These are phyloP conservation scores for Halocynthia aurantium DNA, from an alignment of 23 tunicate species.

Conservation along the genomic window DNA sequence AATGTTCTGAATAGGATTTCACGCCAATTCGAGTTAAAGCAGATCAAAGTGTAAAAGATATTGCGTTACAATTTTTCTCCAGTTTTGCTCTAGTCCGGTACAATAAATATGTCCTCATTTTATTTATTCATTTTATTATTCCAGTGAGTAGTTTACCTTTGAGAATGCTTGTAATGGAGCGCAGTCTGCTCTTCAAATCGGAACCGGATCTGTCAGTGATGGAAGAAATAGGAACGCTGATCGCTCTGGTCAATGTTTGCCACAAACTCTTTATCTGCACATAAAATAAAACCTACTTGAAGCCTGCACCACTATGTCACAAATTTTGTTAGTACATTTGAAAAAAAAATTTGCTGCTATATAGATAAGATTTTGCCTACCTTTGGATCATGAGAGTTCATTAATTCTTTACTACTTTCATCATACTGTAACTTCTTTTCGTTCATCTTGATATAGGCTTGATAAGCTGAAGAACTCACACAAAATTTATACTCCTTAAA, in stretches of 20 bases:
- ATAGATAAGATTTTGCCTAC: slow-evolving; percentile 3
- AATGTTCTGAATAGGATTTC: too few relatives aligned
- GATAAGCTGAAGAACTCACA: slow-evolving; percentile 52
- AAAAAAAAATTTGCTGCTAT: too few relatives aligned
- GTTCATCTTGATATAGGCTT: slow-evolving; percentile 3
- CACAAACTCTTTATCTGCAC: slow-evolving; percentile 27
- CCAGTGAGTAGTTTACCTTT: slow-evolving; percentile 15
- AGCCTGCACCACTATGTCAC: too few relatives aligned
- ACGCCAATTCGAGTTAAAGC: too few relatives aligned
- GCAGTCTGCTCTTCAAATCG: slow-evolving; percentile 56
- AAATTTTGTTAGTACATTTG: too few relatives aligned
- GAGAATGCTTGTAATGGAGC: slow-evolving; percentile 29
- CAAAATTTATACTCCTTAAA: slow-evolving; percentile 33
- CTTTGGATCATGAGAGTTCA: slow-evolving; percentile 14
- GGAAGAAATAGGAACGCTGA: slow-evolving; percentile 56
- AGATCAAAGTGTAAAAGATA: too few relatives aligned
- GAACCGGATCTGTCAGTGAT: slow-evolving; percentile 80
- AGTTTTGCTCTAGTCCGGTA: too few relatives aligned
- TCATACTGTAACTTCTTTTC: slow-evolving; percentile 17
- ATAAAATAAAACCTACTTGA: background rate
- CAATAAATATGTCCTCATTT: too few relatives aligned
- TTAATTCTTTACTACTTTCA: slow-evolving; percentile 18
- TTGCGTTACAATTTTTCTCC: too few relatives aligned
- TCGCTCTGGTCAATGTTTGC: slow-evolving; percentile 50
- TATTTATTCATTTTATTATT: too few relatives aligned